These are phyloP conservation scores for Corythornis leucogaster DNA, from an alignment of 2,797 vertebrate species.

Conservation along the genomic window DNA sequence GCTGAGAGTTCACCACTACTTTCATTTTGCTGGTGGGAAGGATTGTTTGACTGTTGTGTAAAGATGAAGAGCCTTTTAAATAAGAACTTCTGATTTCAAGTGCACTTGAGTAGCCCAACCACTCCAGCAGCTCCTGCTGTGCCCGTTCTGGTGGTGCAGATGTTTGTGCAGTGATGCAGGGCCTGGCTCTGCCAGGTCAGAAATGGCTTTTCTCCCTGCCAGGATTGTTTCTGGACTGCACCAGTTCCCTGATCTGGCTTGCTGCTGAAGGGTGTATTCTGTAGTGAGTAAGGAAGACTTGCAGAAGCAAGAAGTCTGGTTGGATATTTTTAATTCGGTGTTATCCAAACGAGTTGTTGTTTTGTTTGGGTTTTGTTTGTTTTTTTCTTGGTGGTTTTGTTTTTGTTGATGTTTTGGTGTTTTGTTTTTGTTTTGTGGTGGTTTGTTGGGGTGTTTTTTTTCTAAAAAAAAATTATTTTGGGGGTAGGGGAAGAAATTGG, in stretches of 20 bases:
- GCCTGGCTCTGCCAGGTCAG: background rate
- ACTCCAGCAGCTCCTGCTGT: constrained; percentile 38
- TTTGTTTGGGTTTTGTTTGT: too few relatives aligned
- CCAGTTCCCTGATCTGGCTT: background rate
- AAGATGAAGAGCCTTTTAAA: constrained; percentile 39
- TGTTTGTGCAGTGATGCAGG: constrained; percentile 23
- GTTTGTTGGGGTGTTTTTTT: background rate
- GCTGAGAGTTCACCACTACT: background rate
- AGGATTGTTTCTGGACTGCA: background rate
- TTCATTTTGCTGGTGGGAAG: background rate
- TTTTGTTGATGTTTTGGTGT: too few relatives aligned
- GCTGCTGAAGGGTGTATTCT: background rate
- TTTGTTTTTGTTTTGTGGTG: too few relatives aligned
- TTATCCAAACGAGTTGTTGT: background rate
- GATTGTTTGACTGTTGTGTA: background rate
- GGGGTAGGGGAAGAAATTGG: background rate
- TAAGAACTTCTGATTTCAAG: constrained; percentile 43
- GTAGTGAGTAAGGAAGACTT: background rate
- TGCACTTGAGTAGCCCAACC: constrained; percentile 14
- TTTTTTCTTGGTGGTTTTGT: too few relatives aligned
- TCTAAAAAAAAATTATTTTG: background rate
- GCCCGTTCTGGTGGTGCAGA: background rate
- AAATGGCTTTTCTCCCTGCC: background rate
- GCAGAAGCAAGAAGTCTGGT: background rate
- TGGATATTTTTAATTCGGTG: background rate